Percentiles rank a stretch among this genome's conserved stretches.
These are phyloP conservation scores for Chironomus riparius DNA, from an alignment of 2,888 invertebrate species.

Conservation along the genomic window DNA sequence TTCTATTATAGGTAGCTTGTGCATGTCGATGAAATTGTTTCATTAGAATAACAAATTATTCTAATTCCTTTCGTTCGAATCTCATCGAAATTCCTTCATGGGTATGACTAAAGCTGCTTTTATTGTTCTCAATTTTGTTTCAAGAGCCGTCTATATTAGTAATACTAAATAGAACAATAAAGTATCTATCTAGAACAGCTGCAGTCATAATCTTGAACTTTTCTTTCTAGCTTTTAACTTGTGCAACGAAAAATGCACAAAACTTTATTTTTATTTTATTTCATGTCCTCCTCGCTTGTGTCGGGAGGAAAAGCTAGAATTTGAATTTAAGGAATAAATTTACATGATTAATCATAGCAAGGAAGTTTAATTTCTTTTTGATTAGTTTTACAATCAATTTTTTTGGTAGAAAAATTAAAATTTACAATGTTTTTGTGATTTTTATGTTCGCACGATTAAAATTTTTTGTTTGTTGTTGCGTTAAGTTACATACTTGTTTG, in stretches of 20 bases:
- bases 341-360: not conserved
- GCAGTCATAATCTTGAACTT: too few relatives aligned
- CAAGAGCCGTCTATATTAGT: too few relatives aligned
- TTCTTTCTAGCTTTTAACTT: too few relatives aligned
- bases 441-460: not conserved
- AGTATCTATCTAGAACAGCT: too few relatives aligned
- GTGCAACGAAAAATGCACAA: not conserved
- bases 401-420: constrained; percentile 8
- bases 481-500: not conserved
- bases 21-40: not conserved
- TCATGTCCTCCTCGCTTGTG: not conserved
- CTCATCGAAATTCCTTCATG: too few relatives aligned
- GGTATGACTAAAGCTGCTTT: too few relatives aligned
- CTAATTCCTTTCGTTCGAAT: too few relatives aligned
- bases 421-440: not conserved
- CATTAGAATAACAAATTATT: not conserved
- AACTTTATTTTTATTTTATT: not conserved
- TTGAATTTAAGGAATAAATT: not conserved
- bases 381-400: not conserved
- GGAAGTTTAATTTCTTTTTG: not conserved
- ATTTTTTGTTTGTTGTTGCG: not conserved
- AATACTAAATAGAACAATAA: too few relatives aligned
- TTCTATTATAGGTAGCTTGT: not conserved
- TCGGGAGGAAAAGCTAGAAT: not conserved
- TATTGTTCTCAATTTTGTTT: too few relatives aligned